Percentiles rank a stretch among this genome's conserved stretches.
Evolutionary conservation across 2,888 invertebrate species (phyloP).

Genomic region (Lasioglossum morio): DNA sequence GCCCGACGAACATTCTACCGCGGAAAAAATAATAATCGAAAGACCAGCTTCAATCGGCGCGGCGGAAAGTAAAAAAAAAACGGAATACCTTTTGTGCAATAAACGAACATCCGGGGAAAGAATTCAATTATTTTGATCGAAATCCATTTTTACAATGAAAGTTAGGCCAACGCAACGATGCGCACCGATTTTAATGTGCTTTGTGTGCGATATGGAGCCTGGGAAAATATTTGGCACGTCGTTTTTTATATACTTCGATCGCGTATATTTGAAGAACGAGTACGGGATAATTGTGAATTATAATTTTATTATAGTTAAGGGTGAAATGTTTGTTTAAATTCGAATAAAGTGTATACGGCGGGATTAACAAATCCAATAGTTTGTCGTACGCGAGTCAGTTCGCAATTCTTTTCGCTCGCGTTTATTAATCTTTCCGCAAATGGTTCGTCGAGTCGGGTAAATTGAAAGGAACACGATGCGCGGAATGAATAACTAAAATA

Average conservation of each 20-base stretch:
- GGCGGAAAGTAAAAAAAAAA: background rate
- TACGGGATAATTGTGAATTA: background rate
- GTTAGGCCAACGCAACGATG: background rate
- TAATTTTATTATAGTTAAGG: background rate
- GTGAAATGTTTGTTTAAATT: background rate
- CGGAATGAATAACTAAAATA: conserved; percentile 37
- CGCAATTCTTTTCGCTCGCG: background rate
- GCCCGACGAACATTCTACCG: background rate
- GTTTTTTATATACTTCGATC: background rate
- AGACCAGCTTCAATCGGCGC: background rate
- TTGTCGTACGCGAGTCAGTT: too few species aligned
- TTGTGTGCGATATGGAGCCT: background rate
- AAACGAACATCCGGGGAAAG: background rate
- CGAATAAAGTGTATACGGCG: too few species aligned
- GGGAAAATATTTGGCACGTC: background rate
- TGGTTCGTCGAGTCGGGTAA: background rate
- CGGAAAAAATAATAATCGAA: background rate
- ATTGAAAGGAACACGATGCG: conserved; percentile 8
- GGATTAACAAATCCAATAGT: background rate
- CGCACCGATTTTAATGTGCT: background rate
- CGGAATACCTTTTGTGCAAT: background rate
- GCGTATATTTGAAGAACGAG: too few species aligned
- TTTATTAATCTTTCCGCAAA: background rate
- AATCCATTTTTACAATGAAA: background rate
- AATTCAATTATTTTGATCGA: background rate